Evolutionary conservation across 2,113 vertebrate species (phyloP).

Genomic region (Chaenogobius annularis): DNA sequence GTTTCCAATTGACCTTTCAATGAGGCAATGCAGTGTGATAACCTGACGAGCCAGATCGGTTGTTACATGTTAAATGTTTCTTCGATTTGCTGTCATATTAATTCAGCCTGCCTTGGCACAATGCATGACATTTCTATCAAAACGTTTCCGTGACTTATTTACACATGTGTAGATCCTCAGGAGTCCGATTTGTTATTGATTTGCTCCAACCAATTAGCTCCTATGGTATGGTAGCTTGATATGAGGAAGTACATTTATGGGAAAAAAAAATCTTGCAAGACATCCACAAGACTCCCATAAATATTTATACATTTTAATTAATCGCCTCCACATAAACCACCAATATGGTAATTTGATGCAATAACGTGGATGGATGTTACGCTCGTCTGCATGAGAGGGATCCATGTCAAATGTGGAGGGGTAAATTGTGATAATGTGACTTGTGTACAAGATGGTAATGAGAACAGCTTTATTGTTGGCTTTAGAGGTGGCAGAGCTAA

Average conservation of each 20-base stretch:
- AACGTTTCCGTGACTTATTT: constrained; percentile 1
- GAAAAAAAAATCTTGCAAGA: no score
- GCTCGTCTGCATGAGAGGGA: background rate
- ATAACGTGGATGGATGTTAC: background rate
- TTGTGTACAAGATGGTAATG: background rate
- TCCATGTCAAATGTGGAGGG: background rate
- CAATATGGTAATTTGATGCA: no score
- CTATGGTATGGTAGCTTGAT: background rate
- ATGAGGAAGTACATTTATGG: no score
- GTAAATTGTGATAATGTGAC: no score
- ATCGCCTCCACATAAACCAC: no score
- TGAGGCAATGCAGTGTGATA: background rate
- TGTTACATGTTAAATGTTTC: background rate
- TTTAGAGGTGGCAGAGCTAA: background rate
- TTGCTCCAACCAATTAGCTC: background rate
- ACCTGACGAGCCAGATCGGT: background rate
- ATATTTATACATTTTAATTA: no score
- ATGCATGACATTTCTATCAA: background rate
- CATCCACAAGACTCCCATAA: no score
- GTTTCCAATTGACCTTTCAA: background rate
- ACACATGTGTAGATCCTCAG: background rate
- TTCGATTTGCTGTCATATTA: background rate
- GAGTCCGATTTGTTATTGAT: background rate
- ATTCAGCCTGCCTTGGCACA: background rate
- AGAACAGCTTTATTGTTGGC: background rate